Conservation (phyloP, 2,797 vertebrate species). For the Poliocrania exsul region DNA sequence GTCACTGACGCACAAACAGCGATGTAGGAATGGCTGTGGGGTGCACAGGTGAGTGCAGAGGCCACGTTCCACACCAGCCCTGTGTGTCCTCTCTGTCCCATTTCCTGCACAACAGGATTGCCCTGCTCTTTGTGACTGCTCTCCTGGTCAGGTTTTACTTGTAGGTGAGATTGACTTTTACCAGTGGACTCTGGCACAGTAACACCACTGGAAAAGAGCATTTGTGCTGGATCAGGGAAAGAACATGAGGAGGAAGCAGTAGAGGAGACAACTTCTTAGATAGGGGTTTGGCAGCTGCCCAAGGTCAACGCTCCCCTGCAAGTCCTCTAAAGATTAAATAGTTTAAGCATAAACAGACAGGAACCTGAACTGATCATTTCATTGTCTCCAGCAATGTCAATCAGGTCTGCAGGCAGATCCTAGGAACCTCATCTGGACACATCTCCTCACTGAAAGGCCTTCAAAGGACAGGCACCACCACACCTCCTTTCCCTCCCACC, state of each 20-base stretch:
- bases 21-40: too few species aligned
- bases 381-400: not conserved
- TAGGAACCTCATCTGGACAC: not conserved
- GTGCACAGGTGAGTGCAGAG: too few species aligned
- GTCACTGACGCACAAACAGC: too few species aligned
- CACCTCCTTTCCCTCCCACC: not conserved
- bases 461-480: not conserved
- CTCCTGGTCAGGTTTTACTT: not conserved
- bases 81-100: not conserved
- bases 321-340: not conserved
- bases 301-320: not conserved
- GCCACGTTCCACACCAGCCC: not conserved
- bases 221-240: not conserved
- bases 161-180: not conserved
- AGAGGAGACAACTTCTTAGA: not conserved
- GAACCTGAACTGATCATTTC: not conserved
- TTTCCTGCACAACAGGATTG: not conserved
- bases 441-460: not conserved
- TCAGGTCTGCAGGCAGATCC: not conserved
- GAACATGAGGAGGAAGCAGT: not conserved
- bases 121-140: not conserved
- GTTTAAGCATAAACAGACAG: not conserved
- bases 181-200: not conserved
- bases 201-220: rapidly evolving
- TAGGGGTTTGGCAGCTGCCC: not conserved